Evolutionary conservation across 1,140 invertebrate species (phyloP).

Genomic region (Asobara japonica): DNA sequence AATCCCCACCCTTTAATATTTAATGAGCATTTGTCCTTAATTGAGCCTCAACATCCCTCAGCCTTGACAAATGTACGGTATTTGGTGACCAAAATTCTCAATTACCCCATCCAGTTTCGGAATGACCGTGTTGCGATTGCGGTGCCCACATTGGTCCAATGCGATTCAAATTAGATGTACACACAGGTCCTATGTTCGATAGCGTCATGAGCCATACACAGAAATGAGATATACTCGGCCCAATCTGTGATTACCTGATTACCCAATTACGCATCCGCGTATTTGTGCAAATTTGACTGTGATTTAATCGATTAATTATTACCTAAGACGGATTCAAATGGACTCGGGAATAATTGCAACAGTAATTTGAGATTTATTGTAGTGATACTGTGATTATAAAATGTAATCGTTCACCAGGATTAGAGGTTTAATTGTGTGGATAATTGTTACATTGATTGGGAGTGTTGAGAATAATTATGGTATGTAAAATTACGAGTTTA

Average conservation of each 20-base stretch:
- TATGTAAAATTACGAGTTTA: no score
- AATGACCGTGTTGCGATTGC: background rate
- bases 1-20: no score
- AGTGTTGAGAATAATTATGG: no score
- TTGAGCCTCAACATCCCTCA: background rate
- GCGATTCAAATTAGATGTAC: constrained; percentile 14
- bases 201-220: constrained; percentile 15
- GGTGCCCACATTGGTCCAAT: background rate
- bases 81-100: background rate
- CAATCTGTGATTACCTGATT: constrained; percentile 18
- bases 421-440: no score
- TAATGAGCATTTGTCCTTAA: no score
- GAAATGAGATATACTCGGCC: constrained; percentile 1
- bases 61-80: background rate
- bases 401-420: no score
- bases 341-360: background rate
- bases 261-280: background rate
- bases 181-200: constrained; percentile 5
- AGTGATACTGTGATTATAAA: no score
- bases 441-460: no score
- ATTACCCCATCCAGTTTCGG: background rate
- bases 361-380: background rate
- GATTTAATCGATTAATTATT: constrained; percentile 15
- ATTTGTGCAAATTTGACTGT: background rate
- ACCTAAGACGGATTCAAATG: background rate